Evolutionary conservation across 2,888 invertebrate genomes (phyloP).

Genomic region (Acleris laterana): DNA sequence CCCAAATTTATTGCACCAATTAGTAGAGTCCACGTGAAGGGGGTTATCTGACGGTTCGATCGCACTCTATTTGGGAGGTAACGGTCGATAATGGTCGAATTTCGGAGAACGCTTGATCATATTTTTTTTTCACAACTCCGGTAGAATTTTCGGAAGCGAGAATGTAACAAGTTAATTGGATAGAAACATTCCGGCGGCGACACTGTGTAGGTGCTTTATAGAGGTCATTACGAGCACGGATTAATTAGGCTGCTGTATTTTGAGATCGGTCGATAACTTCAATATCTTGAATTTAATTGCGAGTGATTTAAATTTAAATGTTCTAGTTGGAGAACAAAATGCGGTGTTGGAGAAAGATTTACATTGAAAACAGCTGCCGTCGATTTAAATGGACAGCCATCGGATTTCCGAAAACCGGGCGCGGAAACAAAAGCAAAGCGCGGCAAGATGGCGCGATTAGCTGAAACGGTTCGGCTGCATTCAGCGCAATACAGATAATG

Average conservation of each 20-base stretch:
- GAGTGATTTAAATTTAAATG: slow-evolving; percentile 31
- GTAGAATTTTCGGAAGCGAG: slow-evolving; percentile 79
- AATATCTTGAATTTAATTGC: slow-evolving; percentile 17
- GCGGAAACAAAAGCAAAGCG: slow-evolving; percentile 42
- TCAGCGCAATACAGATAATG: slow-evolving; percentile 7
- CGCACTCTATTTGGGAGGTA: slow-evolving; percentile 83
- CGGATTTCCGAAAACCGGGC: slow-evolving; percentile 47
- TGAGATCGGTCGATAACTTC: slow-evolving; percentile 41
- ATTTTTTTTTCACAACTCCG: slow-evolving; percentile 59
- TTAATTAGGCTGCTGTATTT: slow-evolving; percentile 69
- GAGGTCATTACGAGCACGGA: slow-evolving; percentile 63
- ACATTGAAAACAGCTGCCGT: slow-evolving; percentile 35
- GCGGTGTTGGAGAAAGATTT: slow-evolving; percentile 22
- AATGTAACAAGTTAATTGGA: slow-evolving; percentile 83
- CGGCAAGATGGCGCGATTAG: slow-evolving; percentile 41
- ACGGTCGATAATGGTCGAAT: slow-evolving; percentile 76
- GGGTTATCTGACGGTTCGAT: slow-evolving; percentile 72
- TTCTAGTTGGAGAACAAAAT: slow-evolving; percentile 7
- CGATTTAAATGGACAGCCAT: slow-evolving; percentile 41
- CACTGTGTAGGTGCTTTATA: slow-evolving; percentile 63
- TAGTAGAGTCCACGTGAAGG: slow-evolving; percentile 78
- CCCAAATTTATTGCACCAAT: slow-evolving; percentile 82
- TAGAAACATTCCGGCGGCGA: slow-evolving; percentile 69
- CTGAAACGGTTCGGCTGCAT: slow-evolving; percentile 33
- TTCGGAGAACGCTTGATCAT: slow-evolving; percentile 72